Percentiles rank a stretch among this genome's conserved stretches.
These are phyloP conservation scores for Hyposoter didymator DNA, from an alignment of 2,888 invertebrate species.

Conservation along the genomic window DNA sequence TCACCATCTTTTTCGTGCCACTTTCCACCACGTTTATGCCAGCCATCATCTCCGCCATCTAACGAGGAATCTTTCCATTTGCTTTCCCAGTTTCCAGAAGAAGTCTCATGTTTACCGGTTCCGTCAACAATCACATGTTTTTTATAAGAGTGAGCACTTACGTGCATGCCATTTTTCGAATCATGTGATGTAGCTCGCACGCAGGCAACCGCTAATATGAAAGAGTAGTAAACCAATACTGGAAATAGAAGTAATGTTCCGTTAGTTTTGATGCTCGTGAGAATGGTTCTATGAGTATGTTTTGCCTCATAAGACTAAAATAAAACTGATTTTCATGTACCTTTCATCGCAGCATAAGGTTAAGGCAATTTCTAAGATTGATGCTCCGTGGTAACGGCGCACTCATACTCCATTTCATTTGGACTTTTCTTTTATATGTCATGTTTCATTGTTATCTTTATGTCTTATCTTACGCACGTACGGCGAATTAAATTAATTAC, in stretches of 20 bases:
- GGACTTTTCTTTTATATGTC: constrained; percentile 50
- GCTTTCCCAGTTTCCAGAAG: background rate
- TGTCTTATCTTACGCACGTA: constrained; percentile 43
- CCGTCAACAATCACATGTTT: background rate
- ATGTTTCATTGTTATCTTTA: constrained; percentile 41
- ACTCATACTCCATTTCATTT: constrained; percentile 40
- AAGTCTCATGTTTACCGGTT: constrained; percentile 2
- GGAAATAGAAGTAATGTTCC: constrained; percentile 51
- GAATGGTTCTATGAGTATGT: background rate
- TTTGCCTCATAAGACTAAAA: background rate
- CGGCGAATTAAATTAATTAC: constrained; percentile 61
- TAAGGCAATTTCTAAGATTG: constrained; percentile 8
- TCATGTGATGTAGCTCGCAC: constrained; percentile 23
- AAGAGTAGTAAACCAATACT: constrained; percentile 41
- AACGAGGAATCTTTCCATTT: constrained; percentile 33
- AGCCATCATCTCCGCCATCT: background rate
- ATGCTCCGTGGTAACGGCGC: constrained; percentile 29
- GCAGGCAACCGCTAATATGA: constrained; percentile 49
- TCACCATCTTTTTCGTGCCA: constrained; percentile 34
- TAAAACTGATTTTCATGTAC: constrained; percentile 19
- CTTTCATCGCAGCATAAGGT: constrained; percentile 49
- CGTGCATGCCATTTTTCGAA: background rate
- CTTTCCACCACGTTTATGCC: constrained; percentile 21
- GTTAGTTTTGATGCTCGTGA: background rate
- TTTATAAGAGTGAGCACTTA: background rate